A percentile compares a stretch with the other conserved stretches of the same genome.
phyloP scores from a whole-genome alignment of 2,113 vertebrate species.

The Tyrannus savana region DNA sequence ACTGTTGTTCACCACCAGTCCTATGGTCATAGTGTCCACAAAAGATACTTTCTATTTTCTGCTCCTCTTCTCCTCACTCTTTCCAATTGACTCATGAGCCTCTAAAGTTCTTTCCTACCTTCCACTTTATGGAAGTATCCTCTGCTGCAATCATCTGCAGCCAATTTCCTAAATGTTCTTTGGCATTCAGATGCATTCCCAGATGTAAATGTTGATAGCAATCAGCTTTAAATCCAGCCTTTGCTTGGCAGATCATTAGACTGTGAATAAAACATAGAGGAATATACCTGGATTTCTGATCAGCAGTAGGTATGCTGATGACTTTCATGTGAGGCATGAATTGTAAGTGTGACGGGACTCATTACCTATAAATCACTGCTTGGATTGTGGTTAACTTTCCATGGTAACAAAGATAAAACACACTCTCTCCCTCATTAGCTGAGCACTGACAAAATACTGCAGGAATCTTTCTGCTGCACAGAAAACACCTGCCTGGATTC shows the following conservation, averaged over 20 bases:
- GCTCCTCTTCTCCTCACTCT: background rate
- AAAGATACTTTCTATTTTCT: background rate
- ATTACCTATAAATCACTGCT: slow-evolving; percentile 58
- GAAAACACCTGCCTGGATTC: slow-evolving; percentile 38
- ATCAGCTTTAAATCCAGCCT: slow-evolving; percentile 16
- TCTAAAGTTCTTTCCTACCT: background rate
- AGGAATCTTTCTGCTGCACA: slow-evolving; percentile 17
- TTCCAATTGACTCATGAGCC: background rate
- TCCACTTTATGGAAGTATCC: background rate
- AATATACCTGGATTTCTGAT: slow-evolving; percentile 50
- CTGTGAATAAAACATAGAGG: slow-evolving; percentile 18
- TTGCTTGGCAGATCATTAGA: slow-evolving; percentile 16
- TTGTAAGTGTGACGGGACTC: slow-evolving; percentile 55
- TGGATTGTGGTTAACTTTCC: slow-evolving; percentile 59
- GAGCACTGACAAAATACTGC: slow-evolving; percentile 50
- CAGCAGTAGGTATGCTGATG: background rate
- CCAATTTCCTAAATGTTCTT: background rate
- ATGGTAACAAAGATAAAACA: slow-evolving; percentile 60
- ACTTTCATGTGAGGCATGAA: slow-evolving; percentile 41
- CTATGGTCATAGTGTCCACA: fast-evolving
- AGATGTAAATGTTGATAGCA: slow-evolving; percentile 35
- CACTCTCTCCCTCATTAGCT: slow-evolving; percentile 63
- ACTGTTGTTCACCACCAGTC: background rate
- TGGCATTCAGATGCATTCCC: background rate
- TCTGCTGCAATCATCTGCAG: background rate